Conservation (phyloP, 2,888 invertebrate species). For the Leptinotarsa tumamoca region DNA sequence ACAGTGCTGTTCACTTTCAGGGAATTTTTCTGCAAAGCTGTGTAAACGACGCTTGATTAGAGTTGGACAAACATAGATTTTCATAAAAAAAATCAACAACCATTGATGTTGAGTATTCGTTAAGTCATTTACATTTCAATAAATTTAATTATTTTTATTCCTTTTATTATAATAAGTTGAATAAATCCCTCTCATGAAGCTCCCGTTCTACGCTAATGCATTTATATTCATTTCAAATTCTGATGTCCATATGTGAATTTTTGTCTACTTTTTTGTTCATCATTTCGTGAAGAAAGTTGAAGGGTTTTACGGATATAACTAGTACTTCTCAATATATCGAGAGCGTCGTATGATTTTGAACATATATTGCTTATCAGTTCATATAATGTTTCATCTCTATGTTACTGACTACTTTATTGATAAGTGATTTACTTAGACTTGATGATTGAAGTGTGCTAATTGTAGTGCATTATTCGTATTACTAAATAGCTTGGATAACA, state of each 20-base stretch:
- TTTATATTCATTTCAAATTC: not conserved
- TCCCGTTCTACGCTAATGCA: not conserved
- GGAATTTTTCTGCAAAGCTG: too few relatives aligned
- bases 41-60: too few relatives aligned
- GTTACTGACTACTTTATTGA: not conserved
- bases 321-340: not conserved
- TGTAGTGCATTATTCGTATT: not conserved
- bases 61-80: too few relatives aligned
- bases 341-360: not conserved
- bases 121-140: not conserved
- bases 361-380: not conserved
- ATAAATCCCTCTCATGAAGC: not conserved
- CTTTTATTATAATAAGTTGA: not conserved
- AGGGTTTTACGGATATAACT: not conserved
- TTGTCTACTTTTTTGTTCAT: not conserved
- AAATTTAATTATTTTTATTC: not conserved
- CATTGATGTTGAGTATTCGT: not conserved
- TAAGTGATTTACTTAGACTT: not conserved
- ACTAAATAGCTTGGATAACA: not conserved
- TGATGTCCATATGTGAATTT: not conserved
- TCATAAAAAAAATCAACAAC: too few relatives aligned
- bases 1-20: too few relatives aligned
- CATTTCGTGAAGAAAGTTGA: too few relatives aligned
- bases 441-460: not conserved
- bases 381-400: not conserved